Base-by-base conservation (phyloP, 2,113 vertebrate genomes). In the Pungitius pungitius region DNA sequence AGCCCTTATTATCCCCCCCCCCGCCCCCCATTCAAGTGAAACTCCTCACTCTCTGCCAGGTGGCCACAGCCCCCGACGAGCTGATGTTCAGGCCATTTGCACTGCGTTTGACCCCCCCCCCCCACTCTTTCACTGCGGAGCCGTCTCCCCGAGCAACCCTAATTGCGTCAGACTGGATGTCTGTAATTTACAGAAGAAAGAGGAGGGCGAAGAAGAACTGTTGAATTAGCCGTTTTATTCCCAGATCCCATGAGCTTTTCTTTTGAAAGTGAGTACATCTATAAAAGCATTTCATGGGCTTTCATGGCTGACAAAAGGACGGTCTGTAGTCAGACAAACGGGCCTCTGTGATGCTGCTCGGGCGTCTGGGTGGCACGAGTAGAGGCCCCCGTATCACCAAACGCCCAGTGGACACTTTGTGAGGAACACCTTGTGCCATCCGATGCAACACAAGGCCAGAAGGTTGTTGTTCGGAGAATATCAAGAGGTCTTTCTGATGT, bases 171-270 rank as follows among this genome's bases (percentile, higher is more conserved):
- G 62, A 83, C 62, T 52, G 57, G 49, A 30, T 52, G 69, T 71
- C 74, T 80, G 78, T 87, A 76, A 80, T 75, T 77, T 70, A 56
- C 20, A 81, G 79, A 75, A 78, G 63, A 69, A 45, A 58, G 11
- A 13, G 13, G 45, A 37, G 1, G 30, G 5, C 30, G 33, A 27
- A 42, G 57, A 51, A 69, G 54, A 75, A 75, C 54, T 64, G 77
- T 76, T 84, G 78, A 85, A 87, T 83, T 65, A 63, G 66, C 35
- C 60, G 43, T 75, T 85, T 85, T 78, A 51, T 65, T 74, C 70
- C 81, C 45, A 37, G 64, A 84, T 74, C 66, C 65, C 65, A 45
- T 49, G 59, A 70, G 65, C 67, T 30, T 76, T 84, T 86, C 78
- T 73, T 83, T 70, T 47, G 75, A 82, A 72, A 84, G 62, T 9